These are phyloP conservation scores for Bicyclus anynana DNA, from an alignment of 1,140 invertebrate species.

Conservation along the genomic window DNA sequence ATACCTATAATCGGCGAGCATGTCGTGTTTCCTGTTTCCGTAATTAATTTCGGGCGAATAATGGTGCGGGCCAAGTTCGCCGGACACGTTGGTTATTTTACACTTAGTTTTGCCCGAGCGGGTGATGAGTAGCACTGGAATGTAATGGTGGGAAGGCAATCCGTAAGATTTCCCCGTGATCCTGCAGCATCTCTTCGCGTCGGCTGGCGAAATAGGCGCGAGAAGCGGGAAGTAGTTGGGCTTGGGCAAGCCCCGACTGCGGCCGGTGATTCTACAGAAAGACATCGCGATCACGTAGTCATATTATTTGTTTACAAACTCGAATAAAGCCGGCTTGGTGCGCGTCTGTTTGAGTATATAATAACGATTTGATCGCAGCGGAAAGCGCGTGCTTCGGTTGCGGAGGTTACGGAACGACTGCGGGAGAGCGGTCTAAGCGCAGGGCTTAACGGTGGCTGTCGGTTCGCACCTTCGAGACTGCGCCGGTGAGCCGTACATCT, in stretches of 20 bases:
- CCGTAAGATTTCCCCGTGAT: constrained; percentile 90
- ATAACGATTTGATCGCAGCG: constrained; percentile 43
- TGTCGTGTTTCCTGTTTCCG: constrained; percentile 81
- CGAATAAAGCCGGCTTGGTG: constrained; percentile 24
- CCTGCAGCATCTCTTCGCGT: constrained; percentile 87
- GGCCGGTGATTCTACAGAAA: constrained; percentile 89
- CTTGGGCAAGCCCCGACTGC: constrained; percentile 86
- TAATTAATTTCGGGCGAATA: constrained; percentile 78
- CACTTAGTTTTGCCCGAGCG: constrained; percentile 79
- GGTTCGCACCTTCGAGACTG: constrained; percentile 62
- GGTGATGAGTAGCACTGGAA: constrained; percentile 83
- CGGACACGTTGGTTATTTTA: constrained; percentile 81
- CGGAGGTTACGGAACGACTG: constrained; percentile 48
- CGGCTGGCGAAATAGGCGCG: constrained; percentile 87
- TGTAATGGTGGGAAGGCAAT: constrained; percentile 86
- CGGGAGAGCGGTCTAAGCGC: constrained; percentile 26
- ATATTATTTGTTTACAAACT: constrained; percentile 69
- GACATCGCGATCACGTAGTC: constrained; percentile 77
- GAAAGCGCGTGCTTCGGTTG: constrained; percentile 42
- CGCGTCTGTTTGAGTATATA: constrained; percentile 28
- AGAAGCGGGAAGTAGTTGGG: constrained; percentile 90
- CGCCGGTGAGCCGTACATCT: constrained; percentile 66
- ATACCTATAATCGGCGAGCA: constrained; percentile 85
- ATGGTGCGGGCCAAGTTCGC: constrained; percentile 78
- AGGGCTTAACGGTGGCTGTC: constrained; percentile 37